Conservation (phyloP, 2,113 vertebrate species). For the Rhinopomastus cyanomelas region DNA sequence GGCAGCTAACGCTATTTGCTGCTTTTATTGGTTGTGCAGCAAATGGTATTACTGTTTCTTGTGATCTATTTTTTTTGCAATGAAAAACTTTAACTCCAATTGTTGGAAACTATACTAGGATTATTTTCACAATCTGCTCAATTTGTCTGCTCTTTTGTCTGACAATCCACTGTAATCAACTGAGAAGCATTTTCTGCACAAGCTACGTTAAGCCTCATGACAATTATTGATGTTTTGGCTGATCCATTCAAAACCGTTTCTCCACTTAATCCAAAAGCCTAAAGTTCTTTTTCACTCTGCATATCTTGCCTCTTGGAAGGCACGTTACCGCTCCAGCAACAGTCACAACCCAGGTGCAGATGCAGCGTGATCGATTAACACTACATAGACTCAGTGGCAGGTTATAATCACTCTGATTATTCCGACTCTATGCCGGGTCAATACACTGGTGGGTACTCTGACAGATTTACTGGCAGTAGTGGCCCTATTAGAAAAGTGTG, state of each 20-base stretch:
- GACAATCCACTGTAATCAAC: conserved; percentile 46
- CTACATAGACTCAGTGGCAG: not conserved
- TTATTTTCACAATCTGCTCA: conserved; percentile 58
- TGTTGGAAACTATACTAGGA: conserved; percentile 47
- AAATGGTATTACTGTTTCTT: not conserved
- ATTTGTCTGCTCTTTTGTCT: conserved; percentile 52
- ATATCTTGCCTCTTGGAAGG: not conserved
- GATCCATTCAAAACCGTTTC: conserved; percentile 44
- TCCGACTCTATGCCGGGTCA: not conserved
- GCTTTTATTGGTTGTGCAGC: conserved; percentile 26
- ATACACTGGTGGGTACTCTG: not conserved
- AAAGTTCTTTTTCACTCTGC: not conserved
- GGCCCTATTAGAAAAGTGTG: not conserved
- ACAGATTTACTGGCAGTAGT: not conserved
- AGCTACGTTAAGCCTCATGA: conserved; percentile 40
- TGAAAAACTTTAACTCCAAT: conserved; percentile 46
- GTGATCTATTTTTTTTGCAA: conserved; percentile 54
- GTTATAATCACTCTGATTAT: not conserved
- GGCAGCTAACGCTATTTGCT: not conserved
- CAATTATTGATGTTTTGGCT: conserved; percentile 48
- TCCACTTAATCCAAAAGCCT: conserved; percentile 13
- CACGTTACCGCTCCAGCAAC: accelerated
- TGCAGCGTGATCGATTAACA: not conserved
- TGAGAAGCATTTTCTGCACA: conserved; percentile 48
- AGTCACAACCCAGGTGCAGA: not conserved